Base-by-base conservation (phyloP, 2,113 vertebrate species). In the Xyliphius kryptos region DNA sequence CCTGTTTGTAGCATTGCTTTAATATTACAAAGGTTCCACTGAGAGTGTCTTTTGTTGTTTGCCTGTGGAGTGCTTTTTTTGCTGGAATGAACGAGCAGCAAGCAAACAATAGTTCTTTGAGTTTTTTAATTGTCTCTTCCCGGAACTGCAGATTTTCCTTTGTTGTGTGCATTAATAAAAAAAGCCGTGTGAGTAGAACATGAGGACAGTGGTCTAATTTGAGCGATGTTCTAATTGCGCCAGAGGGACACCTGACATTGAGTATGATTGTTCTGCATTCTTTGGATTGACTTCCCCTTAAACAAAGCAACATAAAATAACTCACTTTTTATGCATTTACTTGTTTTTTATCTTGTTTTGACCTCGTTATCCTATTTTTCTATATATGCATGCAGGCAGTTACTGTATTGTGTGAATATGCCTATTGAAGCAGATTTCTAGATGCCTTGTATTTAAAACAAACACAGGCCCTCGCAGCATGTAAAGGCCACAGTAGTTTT, bases 71-170 rank as follows among this genome's bases (percentile, higher is more conserved):
- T 44, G 9, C 41, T 22, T 21, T 15, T 43, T 36, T 50, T 26
- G 22, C 22, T 26, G 22, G 22, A 26, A 26, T 26, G 22, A 26
- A 6, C 55, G 41, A 68, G 51, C 12, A 17, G 38, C 47, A 32
- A 40, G 56, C 22, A 41, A 69, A 68, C 71, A 70, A 70, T 64
- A 62, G 60, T 26, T 68, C 63, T 63, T 58, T 49, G 63, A 74
- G 67, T 66, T 53, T 38, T 70, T 72, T 74, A 71, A 78, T 71
- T 67, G 55, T 56, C 46, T 65, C 52, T 68, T 78, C 68, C 66
- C 71, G 68, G 46, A 66, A 63, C 22, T 3, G 13, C 52, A 44
- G 55, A 60, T 61, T 57, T 50, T 41, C 51, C 20, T 43, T 50
- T 52, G 46, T 58, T 68, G 68, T 60, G 51, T 38, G 59, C 46